Percentiles rank a stretch among this genome's conserved stretches.
phyloP scores from a whole-genome alignment of 2,113 vertebrate genomes.

The Bos javanicus region DNA sequence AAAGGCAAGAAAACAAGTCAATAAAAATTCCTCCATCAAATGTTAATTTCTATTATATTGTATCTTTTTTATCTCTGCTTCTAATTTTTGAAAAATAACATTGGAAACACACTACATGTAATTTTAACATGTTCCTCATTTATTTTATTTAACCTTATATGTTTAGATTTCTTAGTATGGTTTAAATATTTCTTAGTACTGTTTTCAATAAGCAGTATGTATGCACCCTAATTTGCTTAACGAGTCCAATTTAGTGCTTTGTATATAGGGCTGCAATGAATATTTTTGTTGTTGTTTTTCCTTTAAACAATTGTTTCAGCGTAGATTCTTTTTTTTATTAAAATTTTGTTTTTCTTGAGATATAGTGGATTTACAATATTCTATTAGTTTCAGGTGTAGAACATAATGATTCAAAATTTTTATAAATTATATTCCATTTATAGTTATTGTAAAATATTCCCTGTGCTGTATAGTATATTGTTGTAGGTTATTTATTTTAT shows the following conservation, averaged over 20 bases:
- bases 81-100: not conserved
- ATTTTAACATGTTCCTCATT: not conserved
- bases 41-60: not conserved
- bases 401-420: not conserved
- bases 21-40: not conserved
- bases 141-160: conserved; percentile 16
- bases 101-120: not conserved
- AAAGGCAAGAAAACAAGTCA: not conserved
- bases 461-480: not conserved
- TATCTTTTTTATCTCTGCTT: not conserved
- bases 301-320: not conserved
- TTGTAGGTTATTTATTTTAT: not conserved
- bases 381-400: not conserved
- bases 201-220: not conserved
- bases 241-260: not conserved
- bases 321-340: not conserved
- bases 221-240: not conserved
- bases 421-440: not conserved
- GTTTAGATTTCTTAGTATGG: not conserved
- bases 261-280: not conserved
- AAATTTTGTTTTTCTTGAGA: not conserved
- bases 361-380: not conserved
- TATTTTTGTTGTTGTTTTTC: not conserved
- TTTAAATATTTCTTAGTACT: conserved; percentile 23
- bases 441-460: not conserved